A percentile compares a stretch with the other conserved stretches of the same genome.
These are phyloP conservation scores for Hemichromis elongatus DNA, from an alignment of 2,113 vertebrate genomes.

Conservation along the genomic window DNA sequence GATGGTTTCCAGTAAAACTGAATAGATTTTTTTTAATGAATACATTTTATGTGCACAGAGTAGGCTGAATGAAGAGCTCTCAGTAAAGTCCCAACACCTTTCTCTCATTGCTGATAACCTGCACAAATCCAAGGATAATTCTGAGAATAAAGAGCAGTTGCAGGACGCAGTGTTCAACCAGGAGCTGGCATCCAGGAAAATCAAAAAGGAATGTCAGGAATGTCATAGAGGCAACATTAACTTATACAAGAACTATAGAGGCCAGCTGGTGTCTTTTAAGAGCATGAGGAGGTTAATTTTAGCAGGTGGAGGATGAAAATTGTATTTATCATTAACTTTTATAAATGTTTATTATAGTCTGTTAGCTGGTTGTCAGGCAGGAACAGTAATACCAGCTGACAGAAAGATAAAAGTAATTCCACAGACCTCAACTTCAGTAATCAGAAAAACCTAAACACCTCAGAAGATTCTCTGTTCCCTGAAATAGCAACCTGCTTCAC, in stretches of 20 bases:
- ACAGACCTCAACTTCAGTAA: background rate
- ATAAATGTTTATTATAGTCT: background rate
- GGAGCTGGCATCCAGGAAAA: background rate
- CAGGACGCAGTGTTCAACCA: background rate
- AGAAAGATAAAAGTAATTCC: background rate
- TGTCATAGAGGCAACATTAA: background rate
- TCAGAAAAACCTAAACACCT: no score
- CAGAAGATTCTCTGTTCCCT: no score
- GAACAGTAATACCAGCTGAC: background rate
- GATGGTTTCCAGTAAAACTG: no score
- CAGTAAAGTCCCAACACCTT: no score
- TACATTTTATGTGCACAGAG: no score
- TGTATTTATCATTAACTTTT: background rate
- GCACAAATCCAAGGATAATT: slow-evolving; percentile 6
- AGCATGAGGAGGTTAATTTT: background rate
- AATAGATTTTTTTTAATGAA: no score
- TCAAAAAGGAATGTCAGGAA: background rate
- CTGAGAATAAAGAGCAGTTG: slow-evolving; percentile 17
- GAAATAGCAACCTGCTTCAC: no score
- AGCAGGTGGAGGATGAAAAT: background rate
- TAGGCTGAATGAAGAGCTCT: no score
- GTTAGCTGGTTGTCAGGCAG: background rate
- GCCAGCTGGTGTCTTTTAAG: background rate
- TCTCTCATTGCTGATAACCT: background rate
- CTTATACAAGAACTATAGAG: background rate